Conservation (phyloP, 2,888 invertebrate species). For the Rosalia funebris region DNA sequence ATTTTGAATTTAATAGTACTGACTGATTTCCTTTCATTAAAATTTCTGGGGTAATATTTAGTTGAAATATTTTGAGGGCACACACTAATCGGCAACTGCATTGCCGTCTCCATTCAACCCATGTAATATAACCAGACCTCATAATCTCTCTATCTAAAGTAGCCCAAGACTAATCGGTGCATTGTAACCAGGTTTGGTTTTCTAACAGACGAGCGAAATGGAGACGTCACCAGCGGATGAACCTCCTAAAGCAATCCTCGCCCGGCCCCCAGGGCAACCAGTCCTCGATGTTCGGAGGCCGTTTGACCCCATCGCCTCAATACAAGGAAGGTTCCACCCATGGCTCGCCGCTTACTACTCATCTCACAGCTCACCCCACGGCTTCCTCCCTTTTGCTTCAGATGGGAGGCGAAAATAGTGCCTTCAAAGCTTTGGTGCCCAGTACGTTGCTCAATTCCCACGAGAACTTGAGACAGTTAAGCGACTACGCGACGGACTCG, state of each 20-base stretch:
- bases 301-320: slow-evolving; percentile 68
- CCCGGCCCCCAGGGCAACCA: slow-evolving; percentile 56
- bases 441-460: slow-evolving; percentile 69
- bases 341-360: slow-evolving; percentile 69
- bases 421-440: slow-evolving; percentile 80
- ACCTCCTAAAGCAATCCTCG: slow-evolving; percentile 83
- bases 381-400: slow-evolving; percentile 62
- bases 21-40: no score
- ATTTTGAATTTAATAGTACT: no score
- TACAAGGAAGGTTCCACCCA: slow-evolving; percentile 72
- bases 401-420: slow-evolving; percentile 92
- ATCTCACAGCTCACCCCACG: slow-evolving; percentile 64
- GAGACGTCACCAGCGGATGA: slow-evolving; percentile 96
- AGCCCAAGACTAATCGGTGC: slow-evolving; percentile 40
- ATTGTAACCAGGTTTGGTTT: slow-evolving; percentile 93
- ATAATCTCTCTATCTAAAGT: slow-evolving; percentile 9
- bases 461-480: slow-evolving; percentile 67
- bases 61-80: no score
- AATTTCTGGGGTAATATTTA: no score
- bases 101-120: neutral
- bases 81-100: no score
- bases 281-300: slow-evolving; percentile 61
- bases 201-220: slow-evolving; percentile 99
- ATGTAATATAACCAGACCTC: slow-evolving; percentile 25
- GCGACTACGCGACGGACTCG: slow-evolving; percentile 69